A percentile compares a stretch with the other conserved stretches of the same genome.
Evolutionary conservation across 2,113 vertebrate genomes (phyloP).

Genomic region (Megaptera novaeangliae): DNA sequence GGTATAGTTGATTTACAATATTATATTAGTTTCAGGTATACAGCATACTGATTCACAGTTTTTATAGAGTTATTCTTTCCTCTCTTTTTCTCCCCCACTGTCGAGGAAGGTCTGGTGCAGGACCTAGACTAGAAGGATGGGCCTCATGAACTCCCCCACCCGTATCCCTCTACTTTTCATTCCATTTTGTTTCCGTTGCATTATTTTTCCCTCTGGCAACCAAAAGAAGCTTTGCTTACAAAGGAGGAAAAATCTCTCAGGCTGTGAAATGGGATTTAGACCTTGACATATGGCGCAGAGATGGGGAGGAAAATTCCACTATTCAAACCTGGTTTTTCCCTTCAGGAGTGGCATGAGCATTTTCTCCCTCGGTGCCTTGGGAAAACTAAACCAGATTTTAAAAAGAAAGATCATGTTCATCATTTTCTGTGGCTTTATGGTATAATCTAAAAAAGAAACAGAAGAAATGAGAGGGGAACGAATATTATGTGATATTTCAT

Average conservation of each 20-base stretch:
- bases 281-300: conserved; percentile 68
- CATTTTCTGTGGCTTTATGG: conserved; percentile 13
- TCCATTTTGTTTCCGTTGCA: neutral
- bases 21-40: neutral
- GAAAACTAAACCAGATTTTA: conserved; percentile 32
- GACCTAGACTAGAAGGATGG: neutral
- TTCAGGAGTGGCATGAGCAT: neutral
- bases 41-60: no score
- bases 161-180: neutral
- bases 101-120: neutral
- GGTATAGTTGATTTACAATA: neutral
- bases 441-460: neutral
- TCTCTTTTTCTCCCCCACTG: neutral
- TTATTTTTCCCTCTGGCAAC: conserved; percentile 46
- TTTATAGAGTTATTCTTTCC: neutral
- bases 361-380: neutral
- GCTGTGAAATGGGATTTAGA: conserved; percentile 76
- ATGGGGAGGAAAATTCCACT: conserved; percentile 48
- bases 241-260: conserved; percentile 67
- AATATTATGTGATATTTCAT: neutral
- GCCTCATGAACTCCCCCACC: neutral
- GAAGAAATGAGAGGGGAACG: neutral
- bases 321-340: neutral
- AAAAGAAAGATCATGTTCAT: conserved; percentile 9
- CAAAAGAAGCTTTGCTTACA: conserved; percentile 34